Base-by-base conservation (phyloP, 2,113 vertebrate genomes). In the Illadopsis cleaveri region DNA sequence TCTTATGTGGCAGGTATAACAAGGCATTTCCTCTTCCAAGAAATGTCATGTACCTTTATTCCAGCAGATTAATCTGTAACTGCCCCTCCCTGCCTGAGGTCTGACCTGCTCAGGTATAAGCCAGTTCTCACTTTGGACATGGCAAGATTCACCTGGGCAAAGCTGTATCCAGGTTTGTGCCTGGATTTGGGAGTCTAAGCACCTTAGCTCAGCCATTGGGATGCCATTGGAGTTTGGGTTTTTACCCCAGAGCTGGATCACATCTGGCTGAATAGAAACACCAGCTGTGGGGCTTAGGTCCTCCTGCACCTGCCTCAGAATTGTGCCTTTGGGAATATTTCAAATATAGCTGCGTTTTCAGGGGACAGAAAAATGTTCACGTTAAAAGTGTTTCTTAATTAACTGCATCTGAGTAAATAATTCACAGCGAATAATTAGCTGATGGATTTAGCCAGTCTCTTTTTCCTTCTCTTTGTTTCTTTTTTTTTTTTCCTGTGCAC, bases 401-500 rank as follows among this genome's bases (percentile, higher is more conserved):
- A 96, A 90, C 90, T 83, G 62, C 76, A 64, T 84, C 88, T 45
- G n/a, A 95, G 80, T 90, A 96, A 96, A 93, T 96, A 93, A 96
- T 96, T 96, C 94, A 94, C 79, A 92, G 64, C 71, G 88, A 95
- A 92, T 95, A 94, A 95, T 94, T 96, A 75, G 38, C 60, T 86
- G 69, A 71, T 78, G 56, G 71, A 82, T 95, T 94, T 90, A 50
- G 60, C 60, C 35, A 56, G 33, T 61, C 35, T 83, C 33, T 57
- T n/a, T 82, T 64, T 61, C 25, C 42, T 51, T 60, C 4, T 72
- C 5, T 78, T 2, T 44, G n/a, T n/a, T 1, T 47, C 17, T 54
- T 22, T 17, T 54, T 22, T 48, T 20, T 50, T 18, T 45, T 9
- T 5, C 7, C 35, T 77, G 56, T 71, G 76, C 56, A 84, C 56